Evolutionary conservation across 2,888 invertebrate species (phyloP).

Genomic region (Spodoptera picta): DNA sequence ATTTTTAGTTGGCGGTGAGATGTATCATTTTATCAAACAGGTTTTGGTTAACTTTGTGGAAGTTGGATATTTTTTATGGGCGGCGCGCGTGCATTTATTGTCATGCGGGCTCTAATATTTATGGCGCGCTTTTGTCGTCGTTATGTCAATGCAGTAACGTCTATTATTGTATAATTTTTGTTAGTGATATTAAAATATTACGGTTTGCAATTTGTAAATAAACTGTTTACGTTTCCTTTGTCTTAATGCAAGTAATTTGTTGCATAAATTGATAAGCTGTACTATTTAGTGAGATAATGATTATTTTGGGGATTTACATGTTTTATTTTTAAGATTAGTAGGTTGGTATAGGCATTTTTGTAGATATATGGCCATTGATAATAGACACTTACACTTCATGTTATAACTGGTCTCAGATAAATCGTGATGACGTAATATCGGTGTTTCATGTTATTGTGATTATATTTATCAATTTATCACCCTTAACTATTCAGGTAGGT

Average conservation of each 20-base stretch:
- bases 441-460: constrained; percentile 24
- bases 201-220: constrained; percentile 23
- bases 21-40: constrained; percentile 18
- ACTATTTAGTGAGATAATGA: no score
- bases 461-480: not conserved
- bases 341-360: no score
- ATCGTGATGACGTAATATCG: constrained; percentile 35
- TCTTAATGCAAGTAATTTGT: no score
- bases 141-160: constrained; percentile 34
- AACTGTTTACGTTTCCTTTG: constrained; percentile 3
- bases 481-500: no score
- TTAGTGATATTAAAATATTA: constrained; percentile 10
- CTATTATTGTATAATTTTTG: constrained; percentile 28
- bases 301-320: no score
- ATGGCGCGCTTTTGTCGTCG: constrained; percentile 39
- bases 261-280: no score
- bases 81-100: constrained; percentile 11
- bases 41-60: constrained; percentile 10
- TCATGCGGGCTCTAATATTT: constrained; percentile 20
- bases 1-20: constrained; percentile 40
- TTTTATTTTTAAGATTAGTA: no score
- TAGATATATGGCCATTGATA: no score
- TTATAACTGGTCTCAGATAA: not conserved
- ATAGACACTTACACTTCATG: no score
- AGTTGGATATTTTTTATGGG: constrained; percentile 14